Base-by-base conservation (phyloP, 2,888 invertebrate genomes). In the Archaeoteleia sp. region DNA sequence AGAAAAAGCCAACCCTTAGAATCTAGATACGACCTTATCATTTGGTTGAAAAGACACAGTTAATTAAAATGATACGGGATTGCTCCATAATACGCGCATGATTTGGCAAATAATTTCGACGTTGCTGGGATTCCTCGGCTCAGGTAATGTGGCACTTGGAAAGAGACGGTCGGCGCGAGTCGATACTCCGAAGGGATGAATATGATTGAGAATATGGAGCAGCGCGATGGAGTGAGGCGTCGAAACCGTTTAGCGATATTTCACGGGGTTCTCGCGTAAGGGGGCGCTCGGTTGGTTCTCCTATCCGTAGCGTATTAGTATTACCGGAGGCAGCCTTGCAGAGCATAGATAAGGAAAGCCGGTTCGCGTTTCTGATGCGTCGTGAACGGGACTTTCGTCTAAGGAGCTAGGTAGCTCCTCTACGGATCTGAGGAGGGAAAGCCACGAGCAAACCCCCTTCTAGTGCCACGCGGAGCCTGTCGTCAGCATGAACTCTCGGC, bases 281-380 rank as follows among this genome's bases (percentile, higher is more conserved):
- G 76, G 67, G 61, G 54, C 53, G 70, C 72, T 67, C 65, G 69
- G 74, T 63, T 67, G 53, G 45, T 48, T 63, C 60, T 42, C 61
- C 9, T 32, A 10, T 8, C 9, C 9, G 12, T 67, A 61, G 70
- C 67, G 63, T 58, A 60, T 67, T 74, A 72, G 80, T 80, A 84
- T 83, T 83, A 84, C 81, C 74, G 79, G 78, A 82, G 81, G 78
- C 84, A 85, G 82, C 84, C 83, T 85, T 84, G 85, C 84, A 84
- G 81, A 85, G 75, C 79, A 71, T 75, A 82, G 85, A 85, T 85
- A 85, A 85, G 84, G 72, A 69, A 72, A 74, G 74, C 70, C 73
- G 72, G 73, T 71, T 78, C 71, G 68, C 72, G 73, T 72, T 76
- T 74, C 70, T 70, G 70, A 72, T 76, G 74, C 45, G 39, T 75